Base-by-base conservation (phyloP, 2,797 vertebrate species). In the Takifugu ocellatus region DNA sequence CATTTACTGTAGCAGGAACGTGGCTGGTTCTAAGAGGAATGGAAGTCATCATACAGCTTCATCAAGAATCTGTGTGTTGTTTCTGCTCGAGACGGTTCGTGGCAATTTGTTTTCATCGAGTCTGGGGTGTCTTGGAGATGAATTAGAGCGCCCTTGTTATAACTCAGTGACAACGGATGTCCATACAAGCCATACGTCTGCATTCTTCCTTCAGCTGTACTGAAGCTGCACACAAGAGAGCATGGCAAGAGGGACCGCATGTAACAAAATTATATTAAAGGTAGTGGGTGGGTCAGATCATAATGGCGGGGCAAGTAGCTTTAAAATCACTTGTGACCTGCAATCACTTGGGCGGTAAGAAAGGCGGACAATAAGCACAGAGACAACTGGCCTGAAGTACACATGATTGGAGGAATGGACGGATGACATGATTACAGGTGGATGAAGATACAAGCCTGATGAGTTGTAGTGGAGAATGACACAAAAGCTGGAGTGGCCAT, bases 261-360 rank as follows among this genome's bases (percentile, higher is more conserved):
- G 63, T 7, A 51, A 86, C 70, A 75, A 73, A 77, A 54, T 64
- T 45, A 77, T 80, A 84, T 78, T 63, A 79, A 54, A 79, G 74
- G 60, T 74, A 61, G 5, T 10, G 25, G 25, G 39, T 44, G 59
- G 57, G 67, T 57, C 56, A 59, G 54, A 62, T 54, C 59, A 58
- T 53, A 58, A 51, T 26, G 45, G 51, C 25, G 25, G 31, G 24
- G 17, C 27, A 48, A 53, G 58, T 63, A 21, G 70, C 73, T 59
- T 47, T 62, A 77, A 78, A 86, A 84, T 87, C 82, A 87, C 73
- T 39, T 15, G 51, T 75, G 79, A 81, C 81, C 78, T 63, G 74
- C 77, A 86, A 86, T 87, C 84, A 86, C 69, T 70, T 9, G 57
- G 77, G 74, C 68, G 69, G 68, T 79, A 54, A 25, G 72, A 84